phyloP scores from a whole-genome alignment of 1,140 invertebrate species.

The Ceratina calcarata region DNA sequence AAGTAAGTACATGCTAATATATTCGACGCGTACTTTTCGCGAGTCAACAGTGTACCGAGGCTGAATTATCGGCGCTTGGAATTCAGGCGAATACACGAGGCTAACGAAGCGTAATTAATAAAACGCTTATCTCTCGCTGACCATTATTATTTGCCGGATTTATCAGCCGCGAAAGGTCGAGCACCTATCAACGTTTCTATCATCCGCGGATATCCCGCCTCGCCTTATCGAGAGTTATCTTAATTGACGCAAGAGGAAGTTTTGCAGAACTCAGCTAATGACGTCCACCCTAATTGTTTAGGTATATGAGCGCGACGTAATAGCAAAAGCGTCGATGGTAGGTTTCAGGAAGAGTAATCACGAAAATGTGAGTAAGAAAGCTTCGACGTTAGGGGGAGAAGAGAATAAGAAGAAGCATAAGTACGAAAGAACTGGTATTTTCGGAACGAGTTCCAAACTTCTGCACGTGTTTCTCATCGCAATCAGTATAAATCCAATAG shows the following conservation, averaged over 20 bases:
- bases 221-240: conserved; percentile 59
- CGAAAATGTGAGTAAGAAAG: too few species aligned
- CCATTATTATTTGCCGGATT: conserved; percentile 8
- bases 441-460: too few species aligned
- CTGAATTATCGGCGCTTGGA: background rate
- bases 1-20: too few species aligned
- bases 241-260: conserved; percentile 60
- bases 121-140: conserved; percentile 7
- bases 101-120: conserved; percentile 16
- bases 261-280: background rate
- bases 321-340: too few species aligned
- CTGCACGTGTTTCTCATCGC: too few species aligned
- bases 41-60: background rate
- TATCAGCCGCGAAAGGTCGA: conserved; percentile 32
- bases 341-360: too few species aligned
- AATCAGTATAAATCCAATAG: too few species aligned
- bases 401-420: too few species aligned
- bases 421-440: too few species aligned
- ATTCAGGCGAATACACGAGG: background rate
- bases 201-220: conserved; percentile 57
- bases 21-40: background rate
- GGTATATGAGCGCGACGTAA: too few species aligned
- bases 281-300: background rate
- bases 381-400: too few species aligned
- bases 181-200: conserved; percentile 49